Percentiles rank a stretch among this genome's conserved stretches.
Conservation (phyloP, 1,140 invertebrate genomes). For the Pogonus chalceus region DNA sequence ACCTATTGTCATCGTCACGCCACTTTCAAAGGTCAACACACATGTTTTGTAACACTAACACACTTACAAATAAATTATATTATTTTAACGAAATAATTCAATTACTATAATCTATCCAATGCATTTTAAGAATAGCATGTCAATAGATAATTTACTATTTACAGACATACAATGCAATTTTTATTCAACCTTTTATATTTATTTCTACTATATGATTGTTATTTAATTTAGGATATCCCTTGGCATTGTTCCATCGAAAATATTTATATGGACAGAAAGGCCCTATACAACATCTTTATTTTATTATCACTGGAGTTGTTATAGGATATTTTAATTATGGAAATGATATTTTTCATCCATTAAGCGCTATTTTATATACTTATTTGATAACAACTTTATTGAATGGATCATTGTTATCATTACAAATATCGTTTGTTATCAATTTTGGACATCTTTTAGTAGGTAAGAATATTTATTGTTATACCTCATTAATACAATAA, state of each 20-base stretch:
- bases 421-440: slow-evolving; percentile 63
- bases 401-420: slow-evolving; percentile 48
- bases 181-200: slow-evolving; percentile 5
- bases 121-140: background rate
- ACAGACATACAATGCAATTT: slow-evolving; percentile 1
- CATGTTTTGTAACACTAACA: too few species aligned
- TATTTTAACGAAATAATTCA: background rate
- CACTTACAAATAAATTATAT: too few species aligned
- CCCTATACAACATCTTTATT: slow-evolving; percentile 62
- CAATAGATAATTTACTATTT: slow-evolving; percentile 5
- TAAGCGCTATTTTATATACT: slow-evolving; percentile 54
- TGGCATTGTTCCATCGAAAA: slow-evolving; percentile 59
- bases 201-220: slow-evolving; percentile 6
- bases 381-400: slow-evolving; percentile 50
- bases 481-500: slow-evolving; percentile 2
- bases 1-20: too few species aligned
- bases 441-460: slow-evolving; percentile 67
- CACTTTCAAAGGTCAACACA: too few species aligned
- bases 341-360: slow-evolving; percentile 57
- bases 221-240: slow-evolving; percentile 60
- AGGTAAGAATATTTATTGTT: slow-evolving; percentile 28
- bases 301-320: slow-evolving; percentile 54
- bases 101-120: background rate
- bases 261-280: slow-evolving; percentile 43
- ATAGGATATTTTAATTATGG: slow-evolving; percentile 80